A percentile compares a stretch with the other conserved stretches of the same genome.
Conservation (phyloP, 2,113 vertebrate genomes). For the Oenanthe melanoleuca region DNA sequence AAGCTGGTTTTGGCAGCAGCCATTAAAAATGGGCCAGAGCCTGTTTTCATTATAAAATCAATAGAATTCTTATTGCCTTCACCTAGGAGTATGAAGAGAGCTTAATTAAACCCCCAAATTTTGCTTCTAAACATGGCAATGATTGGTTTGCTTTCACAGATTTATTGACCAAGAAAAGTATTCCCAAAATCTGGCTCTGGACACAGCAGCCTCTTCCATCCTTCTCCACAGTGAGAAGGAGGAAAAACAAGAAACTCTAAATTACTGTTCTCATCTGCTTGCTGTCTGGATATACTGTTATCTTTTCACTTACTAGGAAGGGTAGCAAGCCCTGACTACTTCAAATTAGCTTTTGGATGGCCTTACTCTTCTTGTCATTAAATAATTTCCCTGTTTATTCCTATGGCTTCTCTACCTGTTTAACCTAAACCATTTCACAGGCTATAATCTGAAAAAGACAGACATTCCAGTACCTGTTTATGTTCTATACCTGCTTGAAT, state of each 20-base stretch:
- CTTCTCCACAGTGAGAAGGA: background rate
- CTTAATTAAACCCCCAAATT: background rate
- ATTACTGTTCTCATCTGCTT: background rate
- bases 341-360: background rate
- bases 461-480: background rate
- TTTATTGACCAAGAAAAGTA: background rate
- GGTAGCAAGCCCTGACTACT: background rate
- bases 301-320: background rate
- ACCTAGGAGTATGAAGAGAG: background rate
- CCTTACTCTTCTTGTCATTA: background rate
- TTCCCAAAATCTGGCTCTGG: background rate
- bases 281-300: background rate
- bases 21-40: background rate
- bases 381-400: background rate
- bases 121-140: background rate
- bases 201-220: background rate
- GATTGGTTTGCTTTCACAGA: background rate
- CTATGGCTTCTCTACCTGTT: background rate
- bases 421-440: background rate
- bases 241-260: background rate
- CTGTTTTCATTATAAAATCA: background rate
- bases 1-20: background rate
- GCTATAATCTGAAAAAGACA: background rate
- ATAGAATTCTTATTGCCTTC: background rate
- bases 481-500: background rate